These are phyloP conservation scores for Pedionomus torquatus DNA, from an alignment of 2,113 vertebrate species.

Conservation along the genomic window DNA sequence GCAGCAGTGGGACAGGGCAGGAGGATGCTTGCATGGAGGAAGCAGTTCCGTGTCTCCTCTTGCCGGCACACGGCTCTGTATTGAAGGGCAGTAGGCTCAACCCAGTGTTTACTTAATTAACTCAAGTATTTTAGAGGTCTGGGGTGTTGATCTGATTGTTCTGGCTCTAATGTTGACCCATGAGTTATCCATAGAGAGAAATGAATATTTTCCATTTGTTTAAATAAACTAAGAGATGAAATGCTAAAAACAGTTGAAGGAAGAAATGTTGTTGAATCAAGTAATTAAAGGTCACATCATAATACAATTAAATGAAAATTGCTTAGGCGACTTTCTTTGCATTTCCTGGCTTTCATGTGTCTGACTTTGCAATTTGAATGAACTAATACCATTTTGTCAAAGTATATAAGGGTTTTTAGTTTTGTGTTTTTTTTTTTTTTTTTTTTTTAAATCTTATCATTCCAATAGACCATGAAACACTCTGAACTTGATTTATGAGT, in stretches of 20 bases:
- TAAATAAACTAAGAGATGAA: not conserved
- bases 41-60: accelerated
- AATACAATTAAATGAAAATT: not conserved
- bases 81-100: not conserved
- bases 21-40: not conserved
- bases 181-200: not conserved
- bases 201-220: not conserved
- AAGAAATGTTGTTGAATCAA: not conserved
- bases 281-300: not conserved
- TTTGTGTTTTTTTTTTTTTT: no score
- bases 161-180: not conserved
- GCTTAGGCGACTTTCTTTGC: not conserved
- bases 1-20: not conserved
- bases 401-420: not conserved
- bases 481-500: not conserved
- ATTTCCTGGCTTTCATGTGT: not conserved
- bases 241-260: not conserved
- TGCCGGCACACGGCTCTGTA: not conserved
- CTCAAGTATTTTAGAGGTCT: not conserved
- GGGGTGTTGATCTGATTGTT: not conserved
- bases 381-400: not conserved
- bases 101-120: not conserved
- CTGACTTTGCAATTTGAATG: not conserved
- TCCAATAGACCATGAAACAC: not conserved
- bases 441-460: not conserved